Percentiles rank a stretch among this genome's conserved stretches.
Conservation (phyloP, 2,888 invertebrate species). For the Rapana venosa region DNA sequence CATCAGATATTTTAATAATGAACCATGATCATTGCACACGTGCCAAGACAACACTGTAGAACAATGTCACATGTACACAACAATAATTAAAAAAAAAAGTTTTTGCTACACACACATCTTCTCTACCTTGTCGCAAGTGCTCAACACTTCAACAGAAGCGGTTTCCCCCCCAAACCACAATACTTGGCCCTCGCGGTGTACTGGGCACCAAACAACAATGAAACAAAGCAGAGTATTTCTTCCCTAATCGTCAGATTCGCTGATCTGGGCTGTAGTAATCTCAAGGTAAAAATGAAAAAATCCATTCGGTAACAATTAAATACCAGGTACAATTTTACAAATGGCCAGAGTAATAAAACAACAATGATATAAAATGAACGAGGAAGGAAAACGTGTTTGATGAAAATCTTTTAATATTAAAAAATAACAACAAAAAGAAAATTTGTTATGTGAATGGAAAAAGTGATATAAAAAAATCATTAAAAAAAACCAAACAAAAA, state of each 20-base stretch:
- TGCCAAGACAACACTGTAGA: not conserved
- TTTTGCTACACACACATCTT: no score
- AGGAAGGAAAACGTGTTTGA: not conserved
- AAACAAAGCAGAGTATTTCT: not conserved
- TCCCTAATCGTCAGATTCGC: not conserved
- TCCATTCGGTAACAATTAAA: not conserved
- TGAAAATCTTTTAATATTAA: not conserved
- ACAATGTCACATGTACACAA: not conserved
- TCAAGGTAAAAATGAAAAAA: not conserved
- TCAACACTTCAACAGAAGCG: no score
- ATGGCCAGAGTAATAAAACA: not conserved
- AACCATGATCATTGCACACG: not conserved
- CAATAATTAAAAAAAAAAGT: not conserved
- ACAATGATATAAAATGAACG: not conserved
- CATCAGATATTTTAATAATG: not conserved
- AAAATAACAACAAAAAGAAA: not conserved
- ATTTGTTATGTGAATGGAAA: not conserved
- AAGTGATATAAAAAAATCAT: not conserved
- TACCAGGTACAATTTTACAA: not conserved
- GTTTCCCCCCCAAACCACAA: no score
- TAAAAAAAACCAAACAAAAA: not conserved
- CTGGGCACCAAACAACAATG: no score
- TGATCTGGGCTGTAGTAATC: not conserved
- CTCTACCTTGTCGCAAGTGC: no score
- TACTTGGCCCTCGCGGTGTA: no score